Evolutionary conservation across 2,113 vertebrate genomes (phyloP), one percentile per base, ranked within the genome.

Genomic region (Gallinago media): DNA sequence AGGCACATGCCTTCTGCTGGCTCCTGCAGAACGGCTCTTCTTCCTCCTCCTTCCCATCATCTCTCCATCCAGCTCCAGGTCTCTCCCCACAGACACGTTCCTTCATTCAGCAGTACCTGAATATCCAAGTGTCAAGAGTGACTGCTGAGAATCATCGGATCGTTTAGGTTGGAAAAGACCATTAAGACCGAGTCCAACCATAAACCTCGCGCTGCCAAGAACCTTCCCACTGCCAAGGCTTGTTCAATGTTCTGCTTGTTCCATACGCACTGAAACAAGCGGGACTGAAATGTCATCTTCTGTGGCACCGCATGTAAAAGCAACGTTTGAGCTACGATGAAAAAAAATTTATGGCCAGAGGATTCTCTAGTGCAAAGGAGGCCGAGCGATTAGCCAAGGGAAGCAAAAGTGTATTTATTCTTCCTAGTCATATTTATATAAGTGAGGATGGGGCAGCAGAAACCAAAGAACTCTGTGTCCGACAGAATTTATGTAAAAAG

Each of bases 401-500:
- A 61, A 49, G 87, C 55, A 92, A 67, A 86, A 77, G 61, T 17
- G 0, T 46, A 62, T 73, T 95, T 96, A 75, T 47, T 86, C 56
- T 62, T 86, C 73, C 77, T 34, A 21, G 36, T n/a, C 7, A 5
- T 86, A 81, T 82, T 94, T 84, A 78, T 15, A 7, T 29, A 78
- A 84, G 87, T 1, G 8, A 67, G 32, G 34, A 84, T 32, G 34
- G 29, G 12, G 42, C 34, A 90, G 40, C n/a, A 77, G 58, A 91
- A 96, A 89, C 19, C 80, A 75, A 89, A 77, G 76, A 91, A 34
- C 40, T 25, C 31, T 31, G 26, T 77, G 66, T 79, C 49, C 74
- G 44, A n/a, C 54, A 49, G 56, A 76, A 85, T 66, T 76, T 52
- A 66, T 47, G 32, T 46, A n/a, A 76, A 76, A 71, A 74, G 4